A percentile compares a stretch with the other conserved stretches of the same genome.
phyloP scores from a whole-genome alignment of 2,888 invertebrate species.

The Acleris sparsana region DNA sequence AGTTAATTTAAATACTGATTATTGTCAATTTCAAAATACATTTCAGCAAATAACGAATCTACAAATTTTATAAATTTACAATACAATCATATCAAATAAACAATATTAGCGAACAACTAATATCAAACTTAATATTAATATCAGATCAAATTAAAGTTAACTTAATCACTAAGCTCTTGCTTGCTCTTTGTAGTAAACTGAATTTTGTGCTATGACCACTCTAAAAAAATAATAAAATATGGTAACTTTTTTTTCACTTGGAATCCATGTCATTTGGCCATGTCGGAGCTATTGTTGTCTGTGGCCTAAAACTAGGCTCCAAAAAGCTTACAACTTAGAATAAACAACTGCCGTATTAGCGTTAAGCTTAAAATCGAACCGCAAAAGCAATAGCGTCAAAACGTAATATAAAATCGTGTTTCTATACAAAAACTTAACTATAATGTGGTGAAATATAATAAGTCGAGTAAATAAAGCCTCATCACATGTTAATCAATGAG shows the following conservation, averaged over 20 bases:
- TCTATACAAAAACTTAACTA: constrained; percentile 63
- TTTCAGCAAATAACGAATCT: constrained; percentile 50
- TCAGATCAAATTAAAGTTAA: constrained; percentile 49
- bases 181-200: constrained; percentile 37
- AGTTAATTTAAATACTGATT: constrained; percentile 80
- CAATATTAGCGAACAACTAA: constrained; percentile 47
- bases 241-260: constrained; percentile 42
- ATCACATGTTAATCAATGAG: constrained; percentile 70
- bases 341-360: constrained; percentile 43
- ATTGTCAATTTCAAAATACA: constrained; percentile 79
- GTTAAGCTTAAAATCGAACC: constrained; percentile 32
- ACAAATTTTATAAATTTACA: constrained; percentile 49
- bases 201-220: constrained; percentile 40
- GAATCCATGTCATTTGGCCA: constrained; percentile 9
- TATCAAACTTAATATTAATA: constrained; percentile 48
- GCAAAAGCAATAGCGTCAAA: constrained; percentile 46
- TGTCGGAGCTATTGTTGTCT: constrained; percentile 5
- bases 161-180: constrained; percentile 40
- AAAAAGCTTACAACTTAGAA: constrained; percentile 38
- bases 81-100: constrained; percentile 42
- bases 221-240: constrained; percentile 42
- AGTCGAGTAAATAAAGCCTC: constrained; percentile 67
- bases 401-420: constrained; percentile 59
- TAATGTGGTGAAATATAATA: constrained; percentile 56
- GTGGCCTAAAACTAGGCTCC: constrained; percentile 8